phyloP scores from a whole-genome alignment of 2,113 vertebrate genomes.

The Paramisgurnus dabryanus region DNA sequence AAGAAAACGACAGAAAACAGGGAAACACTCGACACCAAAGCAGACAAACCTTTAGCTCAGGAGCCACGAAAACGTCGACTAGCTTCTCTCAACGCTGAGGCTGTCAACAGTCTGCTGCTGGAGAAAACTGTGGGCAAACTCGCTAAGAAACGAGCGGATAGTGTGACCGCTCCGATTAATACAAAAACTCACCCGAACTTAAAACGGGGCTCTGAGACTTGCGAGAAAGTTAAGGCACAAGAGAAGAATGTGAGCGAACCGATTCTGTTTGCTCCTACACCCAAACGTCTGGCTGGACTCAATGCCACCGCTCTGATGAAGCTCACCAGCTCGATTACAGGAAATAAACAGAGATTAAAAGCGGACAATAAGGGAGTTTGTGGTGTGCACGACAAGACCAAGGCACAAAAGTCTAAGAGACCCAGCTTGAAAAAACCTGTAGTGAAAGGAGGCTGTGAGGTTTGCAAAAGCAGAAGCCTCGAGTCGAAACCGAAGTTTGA shows the following conservation, averaged over 20 bases:
- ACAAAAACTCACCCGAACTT: slow-evolving; percentile 47
- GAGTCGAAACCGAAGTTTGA: slow-evolving; percentile 72
- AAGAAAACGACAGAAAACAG: slow-evolving; percentile 49
- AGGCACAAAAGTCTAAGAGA: slow-evolving; percentile 55
- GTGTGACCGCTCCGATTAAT: slow-evolving; percentile 29
- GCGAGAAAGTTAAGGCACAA: slow-evolving; percentile 65
- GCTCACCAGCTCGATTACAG: slow-evolving; percentile 82
- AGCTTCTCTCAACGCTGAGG: slow-evolving; percentile 95
- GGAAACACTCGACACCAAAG: slow-evolving; percentile 53
- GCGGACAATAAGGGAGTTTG: slow-evolving; percentile 61
- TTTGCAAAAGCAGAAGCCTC: slow-evolving; percentile 76
- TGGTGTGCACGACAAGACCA: slow-evolving; percentile 60
- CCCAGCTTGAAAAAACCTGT: slow-evolving; percentile 50
- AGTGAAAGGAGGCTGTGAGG: slow-evolving; percentile 70
- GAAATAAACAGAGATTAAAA: slow-evolving; percentile 69
- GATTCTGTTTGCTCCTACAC: slow-evolving; percentile 73
- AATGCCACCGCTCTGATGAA: slow-evolving; percentile 92
- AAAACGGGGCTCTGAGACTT: slow-evolving; percentile 44
- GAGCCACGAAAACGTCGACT: slow-evolving; percentile 89
- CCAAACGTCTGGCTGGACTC: slow-evolving; percentile 90
- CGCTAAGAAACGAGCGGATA: slow-evolving; percentile 68
- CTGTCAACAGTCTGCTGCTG: slow-evolving; percentile 89
- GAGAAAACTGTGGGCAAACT: slow-evolving; percentile 78
- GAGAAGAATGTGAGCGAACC: slow-evolving; percentile 58
- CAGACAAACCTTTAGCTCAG: slow-evolving; percentile 42